phyloP scores from a whole-genome alignment of 2,888 invertebrate genomes.

The Trachelus tabidus region DNA sequence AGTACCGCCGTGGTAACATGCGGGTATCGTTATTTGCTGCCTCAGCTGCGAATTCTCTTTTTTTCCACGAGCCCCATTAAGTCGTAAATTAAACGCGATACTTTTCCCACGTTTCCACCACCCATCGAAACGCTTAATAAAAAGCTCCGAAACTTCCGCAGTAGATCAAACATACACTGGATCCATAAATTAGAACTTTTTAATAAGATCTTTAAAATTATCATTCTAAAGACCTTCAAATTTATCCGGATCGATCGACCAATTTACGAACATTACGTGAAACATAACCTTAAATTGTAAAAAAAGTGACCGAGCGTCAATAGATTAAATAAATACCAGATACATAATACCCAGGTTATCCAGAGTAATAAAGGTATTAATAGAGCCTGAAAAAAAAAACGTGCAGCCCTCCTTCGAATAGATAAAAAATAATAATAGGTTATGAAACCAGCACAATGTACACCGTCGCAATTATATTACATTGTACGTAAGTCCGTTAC shows the following conservation, averaged over 20 bases:
- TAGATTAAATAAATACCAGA: not conserved
- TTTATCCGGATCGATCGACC: not conserved
- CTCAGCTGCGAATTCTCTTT: not conserved
- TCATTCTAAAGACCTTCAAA: not conserved
- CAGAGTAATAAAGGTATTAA: not conserved
- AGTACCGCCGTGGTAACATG: not conserved
- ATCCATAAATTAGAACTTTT: not conserved
- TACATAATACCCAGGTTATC: not conserved
- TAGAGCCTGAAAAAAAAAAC: not conserved
- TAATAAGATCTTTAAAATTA: not conserved
- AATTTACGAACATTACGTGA: not conserved
- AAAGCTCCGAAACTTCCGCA: not conserved
- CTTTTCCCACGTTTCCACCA: not conserved
- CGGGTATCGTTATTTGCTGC: not conserved
- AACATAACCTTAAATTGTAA: not conserved
- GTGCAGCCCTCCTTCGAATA: not conserved
- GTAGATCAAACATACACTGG: not conserved
- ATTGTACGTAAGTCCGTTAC: not conserved
- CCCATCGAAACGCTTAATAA: not conserved
- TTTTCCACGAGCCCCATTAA: not conserved
- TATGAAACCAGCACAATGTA: not conserved
- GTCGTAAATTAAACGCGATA: not conserved
- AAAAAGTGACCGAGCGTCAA: not conserved
- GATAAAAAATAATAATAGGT: not conserved
- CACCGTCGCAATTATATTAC: not conserved